Conservation (phyloP, 2,888 invertebrate genomes). For the Coremacera marginata region DNA sequence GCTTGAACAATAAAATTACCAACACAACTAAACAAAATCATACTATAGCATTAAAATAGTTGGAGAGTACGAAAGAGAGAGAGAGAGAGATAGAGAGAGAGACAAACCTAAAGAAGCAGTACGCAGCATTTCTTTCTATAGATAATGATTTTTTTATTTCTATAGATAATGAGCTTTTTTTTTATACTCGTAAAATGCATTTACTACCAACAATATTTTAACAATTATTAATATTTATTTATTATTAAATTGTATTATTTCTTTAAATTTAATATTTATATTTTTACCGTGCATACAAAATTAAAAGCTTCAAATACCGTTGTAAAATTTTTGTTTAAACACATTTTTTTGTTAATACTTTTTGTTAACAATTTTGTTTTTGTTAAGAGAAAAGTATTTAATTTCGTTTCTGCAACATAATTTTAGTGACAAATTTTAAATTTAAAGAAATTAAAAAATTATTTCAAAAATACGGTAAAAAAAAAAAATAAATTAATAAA, state of each 20-base stretch:
- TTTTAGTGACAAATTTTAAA: not conserved
- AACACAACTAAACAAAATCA: no score
- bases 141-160: no score
- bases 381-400: conserved; percentile 33
- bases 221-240: not conserved
- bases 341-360: not conserved
- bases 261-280: not conserved
- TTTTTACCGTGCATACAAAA: not conserved
- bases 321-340: not conserved
- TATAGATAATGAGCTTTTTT: no score
- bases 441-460: not conserved
- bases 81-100: no score
- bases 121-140: no score
- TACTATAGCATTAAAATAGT: no score
- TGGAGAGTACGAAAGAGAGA: no score
- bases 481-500: not conserved
- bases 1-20: no score
- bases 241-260: not conserved
- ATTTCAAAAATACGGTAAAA: not conserved
- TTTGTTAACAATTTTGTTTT: not conserved
- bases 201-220: no score
- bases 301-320: not conserved
- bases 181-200: no score
- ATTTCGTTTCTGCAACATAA: conserved; percentile 40
- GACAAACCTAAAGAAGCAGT: no score